Base-by-base conservation (phyloP, 2,113 vertebrate species). In the Pluvialis apricaria region DNA sequence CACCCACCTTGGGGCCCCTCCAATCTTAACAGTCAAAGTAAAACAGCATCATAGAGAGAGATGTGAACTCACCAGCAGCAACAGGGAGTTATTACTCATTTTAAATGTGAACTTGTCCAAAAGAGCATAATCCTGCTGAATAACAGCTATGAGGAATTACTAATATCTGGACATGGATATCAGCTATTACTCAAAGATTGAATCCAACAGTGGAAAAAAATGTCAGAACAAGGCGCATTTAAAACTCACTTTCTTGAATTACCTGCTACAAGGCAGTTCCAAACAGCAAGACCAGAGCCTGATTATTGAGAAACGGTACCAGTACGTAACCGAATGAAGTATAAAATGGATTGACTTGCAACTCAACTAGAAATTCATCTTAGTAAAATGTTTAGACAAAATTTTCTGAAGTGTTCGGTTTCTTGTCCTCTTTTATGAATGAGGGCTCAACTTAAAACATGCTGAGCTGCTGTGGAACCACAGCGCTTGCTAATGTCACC, bases 401-500 rank as follows among this genome's bases (percentile, higher is more conserved):
- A 34, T 80, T 86, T 96, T 88, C 40, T 66, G 38, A 58, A 69
- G 21, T 44, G 26, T 44, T 80, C 18, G 44, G 15, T 1, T 36
- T 89, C 76, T 86, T 85, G 45, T 62, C 54, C 62, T 86, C 49
- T 86, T 91, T 69, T 76, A 38, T 70, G 65, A 92, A 76, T 24
- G 64, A 86, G 18, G 4, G 16, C 79, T 64, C 52, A 64, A 82
- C 54, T 77, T 88, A 44, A 87, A 91, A 90, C 51, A 36, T 55
- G 42, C 70, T 80, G 75, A 96, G 55, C 47, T 91, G 29, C 51
- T 64, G 60, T 86, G 68, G 87, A 94, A 24, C 89, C 29, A 64
- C 21, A 69, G 52, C 0, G 3, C 60, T 95, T 88, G 85, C 40
- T 96, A 95, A 96, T 94, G 95, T 97, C 96, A 96, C 94, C 92